These are phyloP conservation scores for Rattus norvegicus DNA, from an alignment of 2,113 vertebrate species.

Conservation along the genomic window GRCr8 NC_086037.1:4332501-4333000, in stretches of 20 bases:
- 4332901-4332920: not conserved
- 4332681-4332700: not conserved
- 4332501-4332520: no score
- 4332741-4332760: not conserved
- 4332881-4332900: constrained; percentile 71
- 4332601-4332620: not conserved
- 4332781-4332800: constrained; percentile 56
- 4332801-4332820: constrained; percentile 54
- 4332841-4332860: constrained; percentile 77
- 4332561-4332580: no score
- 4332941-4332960: constrained; percentile 5
- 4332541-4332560: no score
- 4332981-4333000: constrained; percentile 65
- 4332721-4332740: not conserved
- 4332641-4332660: not conserved
- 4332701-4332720: not conserved
- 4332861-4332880: constrained; percentile 69
- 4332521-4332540: no score
- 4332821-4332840: constrained; percentile 69
- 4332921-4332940: constrained; percentile 61
- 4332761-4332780: constrained; percentile 40
- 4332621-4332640: not conserved
- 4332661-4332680: not conserved
- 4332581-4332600: not conserved
- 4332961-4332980: constrained; percentile 65